Evolutionary conservation across 2,113 vertebrate genomes (phyloP), one percentile per base, ranked within the genome.

Genomic region (Tylochromis polylepis): DNA sequence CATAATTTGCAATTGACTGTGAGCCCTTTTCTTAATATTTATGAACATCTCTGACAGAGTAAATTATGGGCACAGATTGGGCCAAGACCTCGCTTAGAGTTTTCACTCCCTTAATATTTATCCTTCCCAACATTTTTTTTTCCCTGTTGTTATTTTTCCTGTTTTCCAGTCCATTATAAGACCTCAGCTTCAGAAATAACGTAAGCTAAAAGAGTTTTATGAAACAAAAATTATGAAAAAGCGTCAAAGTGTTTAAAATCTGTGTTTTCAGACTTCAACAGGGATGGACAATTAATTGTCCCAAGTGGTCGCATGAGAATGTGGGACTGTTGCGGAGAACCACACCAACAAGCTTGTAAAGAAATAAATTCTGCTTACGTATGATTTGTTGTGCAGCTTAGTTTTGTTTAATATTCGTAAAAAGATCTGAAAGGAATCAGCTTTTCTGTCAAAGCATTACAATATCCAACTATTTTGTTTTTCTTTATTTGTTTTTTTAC

Each of bases 21-120:
- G 94, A 95, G 94, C 89, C 59, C 41, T 95, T 91, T 91, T 92
- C 91, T 86, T 92, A 84, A 93, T 96, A 96, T 96, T 96, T 95
- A 96, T 94, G 91, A 91, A 90, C 85, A 22, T 38, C 85, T 24
- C 86, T 79, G 83, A 88, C 86, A 86, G 5, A 62, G 79, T 95
- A 95, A 96, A 91, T 97, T 96, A 96, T 94, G 93, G 91, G 78
- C 83, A 36, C 58, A 51, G 62, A 88, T 36, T 72, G 49, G 89
- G 92, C 91, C 94, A 87, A 93, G 92, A 90, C 93, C 93, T 95
- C 81, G 85, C 92, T 94, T 90, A 83, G 77, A 87, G 87, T 94
- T 94, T 95, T 95, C 87, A 91, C 94, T 96, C 94, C 93, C 93
- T 87, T 89, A 53, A 79, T 93, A 95, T 95, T 96, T 95, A 95